Evolutionary conservation across 2,113 vertebrate genomes (phyloP).

Genomic region (Limanda limanda): DNA sequence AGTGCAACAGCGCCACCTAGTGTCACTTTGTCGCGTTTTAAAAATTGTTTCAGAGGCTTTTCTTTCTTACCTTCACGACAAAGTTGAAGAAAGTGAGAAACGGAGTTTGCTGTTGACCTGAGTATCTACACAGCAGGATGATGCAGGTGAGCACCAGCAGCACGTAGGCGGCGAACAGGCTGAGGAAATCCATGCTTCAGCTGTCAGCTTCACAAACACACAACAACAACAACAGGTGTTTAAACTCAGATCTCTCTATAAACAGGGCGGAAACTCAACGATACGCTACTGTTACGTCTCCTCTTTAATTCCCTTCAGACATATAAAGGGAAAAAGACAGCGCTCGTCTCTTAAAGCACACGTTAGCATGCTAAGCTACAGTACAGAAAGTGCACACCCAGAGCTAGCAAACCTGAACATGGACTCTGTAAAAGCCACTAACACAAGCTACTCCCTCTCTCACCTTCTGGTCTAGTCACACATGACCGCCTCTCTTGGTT

Average conservation of each 20-base stretch:
- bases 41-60: background rate
- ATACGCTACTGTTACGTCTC: accelerated
- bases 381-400: background rate
- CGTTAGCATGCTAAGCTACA: constrained; percentile 41
- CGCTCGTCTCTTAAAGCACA: background rate
- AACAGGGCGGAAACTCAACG: background rate
- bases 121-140: constrained; percentile 82
- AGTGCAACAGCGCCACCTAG: constrained; percentile 14
- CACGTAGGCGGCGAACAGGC: constrained; percentile 87
- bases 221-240: constrained; percentile 48
- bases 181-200: constrained; percentile 90
- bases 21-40: background rate
- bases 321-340: accelerated
- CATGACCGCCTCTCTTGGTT: constrained; percentile 9
- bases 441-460: background rate
- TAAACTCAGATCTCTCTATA: background rate
- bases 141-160: constrained; percentile 74
- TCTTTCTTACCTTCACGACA: constrained; percentile 68
- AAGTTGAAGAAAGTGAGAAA: constrained; percentile 52
- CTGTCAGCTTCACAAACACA: constrained; percentile 34
- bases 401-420: background rate
- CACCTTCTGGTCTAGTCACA: constrained; percentile 20
- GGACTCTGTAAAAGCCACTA: background rate
- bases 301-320: background rate
- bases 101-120: constrained; percentile 76